phyloP scores from a whole-genome alignment of 2,113 vertebrate genomes.

The Plotosus lineatus region DNA sequence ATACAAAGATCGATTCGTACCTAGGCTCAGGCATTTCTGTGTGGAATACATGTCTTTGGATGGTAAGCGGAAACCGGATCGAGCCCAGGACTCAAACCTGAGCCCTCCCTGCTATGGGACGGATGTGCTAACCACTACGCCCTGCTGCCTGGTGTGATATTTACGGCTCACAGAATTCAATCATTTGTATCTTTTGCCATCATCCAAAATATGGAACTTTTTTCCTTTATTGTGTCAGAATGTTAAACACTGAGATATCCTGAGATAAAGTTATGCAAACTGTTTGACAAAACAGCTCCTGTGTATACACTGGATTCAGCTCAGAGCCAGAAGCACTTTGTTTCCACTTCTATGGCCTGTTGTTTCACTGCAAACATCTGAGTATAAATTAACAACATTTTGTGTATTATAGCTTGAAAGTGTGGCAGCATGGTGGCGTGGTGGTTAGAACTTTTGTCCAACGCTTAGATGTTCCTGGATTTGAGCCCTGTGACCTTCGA shows the following conservation, averaged over 20 bases:
- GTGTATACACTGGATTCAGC: background rate
- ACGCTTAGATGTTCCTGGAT: no score
- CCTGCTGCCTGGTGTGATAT: no score
- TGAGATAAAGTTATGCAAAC: background rate
- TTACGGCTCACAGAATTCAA: background rate
- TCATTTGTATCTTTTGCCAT: background rate
- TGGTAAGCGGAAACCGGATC: no score
- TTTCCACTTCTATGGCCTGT: background rate
- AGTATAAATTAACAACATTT: background rate
- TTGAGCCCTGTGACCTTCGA: no score
- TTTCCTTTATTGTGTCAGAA: background rate
- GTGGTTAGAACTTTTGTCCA: no score
- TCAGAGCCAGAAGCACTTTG: background rate
- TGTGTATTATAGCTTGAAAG: background rate
- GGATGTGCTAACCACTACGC: no score
- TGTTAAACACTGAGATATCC: background rate
- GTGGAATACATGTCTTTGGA: no score
- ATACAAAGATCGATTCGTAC: no score
- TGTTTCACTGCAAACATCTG: background rate
- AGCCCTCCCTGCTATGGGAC: no score
- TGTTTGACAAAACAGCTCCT: background rate
- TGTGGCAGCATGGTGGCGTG: no score
- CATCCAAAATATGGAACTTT: background rate
- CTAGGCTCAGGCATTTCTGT: no score
- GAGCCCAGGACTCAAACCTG: no score